Evolutionary conservation across 2,888 invertebrate genomes (phyloP), one percentile per base, ranked within the genome.

Genomic region (Nemapogon koenigi): DNA sequence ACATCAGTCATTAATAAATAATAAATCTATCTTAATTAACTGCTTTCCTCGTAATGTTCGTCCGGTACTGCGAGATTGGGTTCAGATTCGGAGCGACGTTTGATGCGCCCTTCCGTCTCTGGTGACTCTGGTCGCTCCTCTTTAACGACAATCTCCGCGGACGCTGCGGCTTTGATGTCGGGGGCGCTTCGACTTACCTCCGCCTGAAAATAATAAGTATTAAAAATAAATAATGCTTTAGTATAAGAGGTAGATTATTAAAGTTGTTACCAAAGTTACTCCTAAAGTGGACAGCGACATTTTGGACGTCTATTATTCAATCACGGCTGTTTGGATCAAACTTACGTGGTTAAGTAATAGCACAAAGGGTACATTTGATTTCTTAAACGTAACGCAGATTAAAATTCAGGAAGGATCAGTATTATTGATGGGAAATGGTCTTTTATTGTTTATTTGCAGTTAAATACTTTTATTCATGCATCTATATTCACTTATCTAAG

Each of bases 1-100:
- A n/a, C n/a, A n/a, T n/a, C n/a, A n/a, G n/a, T n/a, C n/a, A n/a
- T n/a, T n/a, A n/a, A n/a, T n/a, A n/a, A n/a, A n/a, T 3, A 3
- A 26, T 26, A 11, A 29, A 14, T 29, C 15, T 29, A 29, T 14
- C 15, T 31, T 16, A 31, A 31, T 16, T 31, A 16, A 27, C 65
- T 53, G 37, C 59, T 42, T 35, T 72, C 68, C 18, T 70, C 71
- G 49, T 59, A 59, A 33, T 56, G 64, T 43, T 78, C 82, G 28
- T 80, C 81, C 4, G 72, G 67, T 39, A 71, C 79, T 35, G 70
- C 81, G 28, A 85, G 66, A 47, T 83, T 83, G 6, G 86, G 86
- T 50, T 86, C 86, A 2, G 86, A 86, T 55, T 86, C 86, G 2
- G 85, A 82, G 43, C 86, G 75, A 27, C 83, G 73, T 49, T 82